phyloP scores from a whole-genome alignment of 2,797 vertebrate species.

The Silurus lanzhouensis region DNA sequence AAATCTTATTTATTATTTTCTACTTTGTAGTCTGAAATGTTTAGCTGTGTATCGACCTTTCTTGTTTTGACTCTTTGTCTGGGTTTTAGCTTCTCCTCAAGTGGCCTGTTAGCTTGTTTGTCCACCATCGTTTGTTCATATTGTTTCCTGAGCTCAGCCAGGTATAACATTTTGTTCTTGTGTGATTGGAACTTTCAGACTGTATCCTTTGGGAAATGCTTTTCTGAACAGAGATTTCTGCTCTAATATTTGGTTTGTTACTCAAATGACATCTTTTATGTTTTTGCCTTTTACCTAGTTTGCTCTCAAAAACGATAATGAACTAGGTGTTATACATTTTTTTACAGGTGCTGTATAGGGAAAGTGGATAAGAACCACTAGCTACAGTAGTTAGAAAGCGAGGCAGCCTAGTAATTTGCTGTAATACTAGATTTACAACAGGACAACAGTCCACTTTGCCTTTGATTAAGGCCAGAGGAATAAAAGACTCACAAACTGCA shows the following conservation, averaged over 20 bases:
- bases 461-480: background rate
- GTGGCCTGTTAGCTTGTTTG: conserved; percentile 10
- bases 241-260: background rate
- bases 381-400: too few relatives aligned
- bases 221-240: background rate
- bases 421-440: too few relatives aligned
- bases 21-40: conserved; percentile 11
- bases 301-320: too few relatives aligned
- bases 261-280: too few relatives aligned
- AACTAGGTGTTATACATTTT: too few relatives aligned
- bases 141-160: background rate
- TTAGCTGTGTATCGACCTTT: conserved; percentile 25
- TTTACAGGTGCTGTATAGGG: too few relatives aligned
- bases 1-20: conserved; percentile 10
- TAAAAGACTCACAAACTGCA: background rate
- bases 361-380: too few relatives aligned
- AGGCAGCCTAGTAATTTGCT: too few relatives aligned
- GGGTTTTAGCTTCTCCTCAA: conserved; percentile 3
- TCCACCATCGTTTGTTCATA: background rate
- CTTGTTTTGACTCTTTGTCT: conserved; percentile 3
- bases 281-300: too few relatives aligned
- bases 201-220: conserved; percentile 5
- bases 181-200: conserved; percentile 9
- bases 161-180: background rate
- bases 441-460: background rate